Evolutionary conservation across 2,113 vertebrate species (phyloP), one percentile per base, ranked within the genome.

Genomic region (Catharus bicknelli): DNA sequence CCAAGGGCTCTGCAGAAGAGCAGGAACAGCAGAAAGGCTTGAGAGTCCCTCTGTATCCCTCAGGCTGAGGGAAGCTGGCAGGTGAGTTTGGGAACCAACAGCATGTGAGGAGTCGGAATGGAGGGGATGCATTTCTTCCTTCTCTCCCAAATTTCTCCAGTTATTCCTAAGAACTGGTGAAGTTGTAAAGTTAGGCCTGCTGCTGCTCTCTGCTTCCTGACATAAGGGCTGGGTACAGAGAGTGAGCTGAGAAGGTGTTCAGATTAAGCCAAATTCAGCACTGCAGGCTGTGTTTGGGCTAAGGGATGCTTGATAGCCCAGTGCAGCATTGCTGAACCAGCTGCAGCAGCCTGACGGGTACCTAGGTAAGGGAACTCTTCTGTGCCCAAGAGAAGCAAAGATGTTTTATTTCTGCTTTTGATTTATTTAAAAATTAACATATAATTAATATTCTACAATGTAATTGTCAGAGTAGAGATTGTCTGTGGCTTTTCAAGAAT

Each of bases 241-340:
- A 2, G 0, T 16, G 53, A 51, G 26, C 32, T 86, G 59, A 64
- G 29, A 11, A 72, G 10, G 25, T 34, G 14, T 59, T 72, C 30
- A n/a, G 30, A 10, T 45, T 11, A 53, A 76, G 63, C 50, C 30
- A 42, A 48, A 70, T 21, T 30, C 36, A 70, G 40, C 11, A 3
- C 72, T 68, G 36, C 50, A 64, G 12, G 23, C n/a, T 83, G 27
- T 43, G 29, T 73, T 57, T 48, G 58, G 67, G 62, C 50, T 83
- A 19, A 53, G 36, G 17, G 36, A 21, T 68, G 21, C 50, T 55
- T 36, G 59, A 14, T 19, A 53, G 45, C 25, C 16, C 36, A 27
- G 40, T 25, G 27, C 45, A 59, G 61, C 58, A 25, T 27, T 0
- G 0, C 45, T 40, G 27, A 79, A 62, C 27, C 1, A 2, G 36